phyloP scores from a whole-genome alignment of 2,113 vertebrate genomes.

The Petroica traversi region DNA sequence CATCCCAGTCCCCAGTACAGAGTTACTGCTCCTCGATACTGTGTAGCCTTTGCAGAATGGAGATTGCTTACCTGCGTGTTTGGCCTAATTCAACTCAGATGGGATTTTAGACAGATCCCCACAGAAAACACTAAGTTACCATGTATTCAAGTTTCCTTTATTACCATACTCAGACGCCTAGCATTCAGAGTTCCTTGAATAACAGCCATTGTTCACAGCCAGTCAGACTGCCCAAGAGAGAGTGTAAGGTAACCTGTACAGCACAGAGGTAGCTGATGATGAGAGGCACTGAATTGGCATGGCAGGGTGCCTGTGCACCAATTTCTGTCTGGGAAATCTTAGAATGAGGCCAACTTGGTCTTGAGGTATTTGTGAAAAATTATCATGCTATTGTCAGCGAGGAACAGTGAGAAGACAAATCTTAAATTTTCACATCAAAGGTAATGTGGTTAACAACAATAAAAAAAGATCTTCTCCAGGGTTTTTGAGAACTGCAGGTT shows the following conservation, averaged over 20 bases:
- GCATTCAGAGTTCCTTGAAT: background rate
- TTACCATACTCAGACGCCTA: background rate
- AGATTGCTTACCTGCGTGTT: background rate
- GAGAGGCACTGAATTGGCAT: background rate
- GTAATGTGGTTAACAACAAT: background rate
- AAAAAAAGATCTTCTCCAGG: background rate
- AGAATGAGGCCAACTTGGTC: background rate
- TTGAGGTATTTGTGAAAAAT: background rate
- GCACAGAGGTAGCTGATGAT: background rate
- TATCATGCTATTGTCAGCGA: background rate
- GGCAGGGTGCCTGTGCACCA: background rate
- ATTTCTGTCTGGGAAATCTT: background rate
- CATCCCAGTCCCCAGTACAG: background rate
- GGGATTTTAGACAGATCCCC: background rate
- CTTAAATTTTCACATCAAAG: background rate
- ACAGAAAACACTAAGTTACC: background rate
- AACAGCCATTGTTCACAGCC: background rate
- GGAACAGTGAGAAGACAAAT: background rate
- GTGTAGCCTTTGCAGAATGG: background rate
- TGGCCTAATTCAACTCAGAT: background rate
- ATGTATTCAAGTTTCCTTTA: background rate
- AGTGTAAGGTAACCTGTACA: background rate
- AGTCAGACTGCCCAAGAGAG: background rate
- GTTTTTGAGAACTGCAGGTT: background rate
- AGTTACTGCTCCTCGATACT: background rate